phyloP scores from a whole-genome alignment of 2,888 invertebrate species.

The Cephus pygmeus region DNA sequence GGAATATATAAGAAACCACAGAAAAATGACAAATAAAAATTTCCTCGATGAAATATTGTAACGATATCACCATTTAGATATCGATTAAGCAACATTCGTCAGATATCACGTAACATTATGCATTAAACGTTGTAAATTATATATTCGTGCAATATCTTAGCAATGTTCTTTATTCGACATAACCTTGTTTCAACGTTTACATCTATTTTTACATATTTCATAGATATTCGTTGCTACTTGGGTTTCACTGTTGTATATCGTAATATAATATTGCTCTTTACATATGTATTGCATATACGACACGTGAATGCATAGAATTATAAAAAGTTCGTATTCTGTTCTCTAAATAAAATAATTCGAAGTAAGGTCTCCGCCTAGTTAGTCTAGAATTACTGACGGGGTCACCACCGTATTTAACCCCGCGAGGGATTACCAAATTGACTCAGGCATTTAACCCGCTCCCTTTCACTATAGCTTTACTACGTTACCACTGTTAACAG shows the following conservation, averaged over 20 bases:
- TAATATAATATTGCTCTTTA: background rate
- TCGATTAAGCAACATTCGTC: no score
- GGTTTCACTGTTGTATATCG: background rate
- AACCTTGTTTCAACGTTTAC: no score
- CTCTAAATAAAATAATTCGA: conserved; percentile 33
- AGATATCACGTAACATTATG: no score
- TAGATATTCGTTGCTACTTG: no score
- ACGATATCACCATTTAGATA: no score
- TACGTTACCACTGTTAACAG: background rate
- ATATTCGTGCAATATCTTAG: no score
- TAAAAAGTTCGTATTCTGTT: background rate
- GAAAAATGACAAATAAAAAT: no score
- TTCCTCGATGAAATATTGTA: no score
- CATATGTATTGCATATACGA: background rate
- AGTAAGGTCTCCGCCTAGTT: conserved; percentile 41
- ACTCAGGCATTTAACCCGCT: conserved; percentile 57
- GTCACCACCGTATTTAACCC: conserved; percentile 59
- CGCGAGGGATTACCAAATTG: conserved; percentile 56
- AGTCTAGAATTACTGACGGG: conserved; percentile 30
- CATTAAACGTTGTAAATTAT: no score
- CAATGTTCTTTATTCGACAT: no score
- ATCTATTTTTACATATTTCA: no score
- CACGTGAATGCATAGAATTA: background rate
- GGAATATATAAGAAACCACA: no score
- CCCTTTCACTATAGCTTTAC: conserved; percentile 23